These are phyloP conservation scores for Chalcis sispes DNA, from an alignment of 2,888 invertebrate genomes.

Conservation along the genomic window DNA sequence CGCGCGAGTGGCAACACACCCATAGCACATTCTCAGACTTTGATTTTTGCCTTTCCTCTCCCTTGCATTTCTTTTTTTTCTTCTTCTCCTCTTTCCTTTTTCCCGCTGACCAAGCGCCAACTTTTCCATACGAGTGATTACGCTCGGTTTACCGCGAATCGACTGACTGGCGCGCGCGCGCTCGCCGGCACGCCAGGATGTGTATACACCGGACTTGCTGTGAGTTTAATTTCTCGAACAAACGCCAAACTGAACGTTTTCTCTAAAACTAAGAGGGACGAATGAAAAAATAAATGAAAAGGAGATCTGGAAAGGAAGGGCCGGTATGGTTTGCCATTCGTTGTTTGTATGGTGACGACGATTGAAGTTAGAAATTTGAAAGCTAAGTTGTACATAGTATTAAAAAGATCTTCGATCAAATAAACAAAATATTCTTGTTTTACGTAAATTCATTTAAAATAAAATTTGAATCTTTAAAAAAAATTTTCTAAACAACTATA, in stretches of 20 bases:
- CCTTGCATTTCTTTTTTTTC: background rate
- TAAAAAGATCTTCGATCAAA: no score
- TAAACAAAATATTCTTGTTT: no score
- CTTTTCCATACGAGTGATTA: slow-evolving; percentile 65
- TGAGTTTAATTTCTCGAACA: slow-evolving; percentile 49
- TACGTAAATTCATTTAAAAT: no score
- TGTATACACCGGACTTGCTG: background rate
- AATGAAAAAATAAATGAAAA: background rate
- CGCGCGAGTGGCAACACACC: background rate
- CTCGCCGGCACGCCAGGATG: background rate
- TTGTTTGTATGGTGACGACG: no score
- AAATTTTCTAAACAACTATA: no score
- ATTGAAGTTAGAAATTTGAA: no score
- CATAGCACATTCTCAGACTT: slow-evolving; percentile 31
- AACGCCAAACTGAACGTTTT: no score
- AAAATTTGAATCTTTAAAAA: no score
- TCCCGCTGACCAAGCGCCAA: slow-evolving; percentile 54
- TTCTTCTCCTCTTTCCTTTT: background rate
- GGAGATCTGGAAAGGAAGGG: no score
- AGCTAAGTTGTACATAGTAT: no score
- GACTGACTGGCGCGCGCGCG: background rate
- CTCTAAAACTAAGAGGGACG: no score
- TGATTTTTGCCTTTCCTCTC: slow-evolving; percentile 4
- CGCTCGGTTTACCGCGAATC: slow-evolving; percentile 60
- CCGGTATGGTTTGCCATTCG: no score